phyloP scores from a whole-genome alignment of 2,797 vertebrate genomes.

The Gallinago stenura region DNA sequence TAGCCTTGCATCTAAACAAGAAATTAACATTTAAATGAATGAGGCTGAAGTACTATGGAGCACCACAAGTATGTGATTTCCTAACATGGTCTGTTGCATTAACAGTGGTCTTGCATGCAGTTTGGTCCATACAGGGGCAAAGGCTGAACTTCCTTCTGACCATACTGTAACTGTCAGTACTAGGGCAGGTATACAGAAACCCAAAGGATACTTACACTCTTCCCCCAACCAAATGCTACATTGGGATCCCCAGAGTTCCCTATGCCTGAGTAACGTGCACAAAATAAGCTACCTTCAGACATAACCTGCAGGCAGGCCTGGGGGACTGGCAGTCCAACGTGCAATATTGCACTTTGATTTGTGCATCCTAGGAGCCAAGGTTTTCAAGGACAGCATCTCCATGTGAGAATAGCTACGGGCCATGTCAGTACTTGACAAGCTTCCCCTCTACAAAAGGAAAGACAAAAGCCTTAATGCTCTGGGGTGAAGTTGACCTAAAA shows the following conservation, averaged over 20 bases:
- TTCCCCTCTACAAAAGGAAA: background rate
- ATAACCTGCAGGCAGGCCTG: background rate
- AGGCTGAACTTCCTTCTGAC: background rate
- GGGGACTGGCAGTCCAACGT: rapidly evolving
- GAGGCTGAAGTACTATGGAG: background rate
- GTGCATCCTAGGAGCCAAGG: background rate
- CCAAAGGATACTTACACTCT: background rate
- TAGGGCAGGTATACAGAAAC: background rate
- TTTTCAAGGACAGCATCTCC: conserved; percentile 17
- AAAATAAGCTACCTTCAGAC: background rate
- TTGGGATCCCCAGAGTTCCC: background rate
- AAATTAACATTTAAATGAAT: background rate
- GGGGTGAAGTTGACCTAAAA: conserved; percentile 27
- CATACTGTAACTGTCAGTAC: background rate
- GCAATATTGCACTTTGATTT: background rate
- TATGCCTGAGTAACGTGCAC: background rate
- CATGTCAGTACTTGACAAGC: background rate
- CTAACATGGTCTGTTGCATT: background rate
- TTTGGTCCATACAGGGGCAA: background rate
- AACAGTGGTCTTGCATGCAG: rapidly evolving
- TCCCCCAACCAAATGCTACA: background rate
- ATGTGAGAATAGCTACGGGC: background rate
- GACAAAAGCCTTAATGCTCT: conserved; percentile 3
- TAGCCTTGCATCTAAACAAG: background rate
- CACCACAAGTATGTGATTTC: background rate